Evolutionary conservation across 2,113 vertebrate genomes (phyloP), one percentile per base, ranked within the genome.

Genomic region (Lepisosteus oculatus): DNA sequence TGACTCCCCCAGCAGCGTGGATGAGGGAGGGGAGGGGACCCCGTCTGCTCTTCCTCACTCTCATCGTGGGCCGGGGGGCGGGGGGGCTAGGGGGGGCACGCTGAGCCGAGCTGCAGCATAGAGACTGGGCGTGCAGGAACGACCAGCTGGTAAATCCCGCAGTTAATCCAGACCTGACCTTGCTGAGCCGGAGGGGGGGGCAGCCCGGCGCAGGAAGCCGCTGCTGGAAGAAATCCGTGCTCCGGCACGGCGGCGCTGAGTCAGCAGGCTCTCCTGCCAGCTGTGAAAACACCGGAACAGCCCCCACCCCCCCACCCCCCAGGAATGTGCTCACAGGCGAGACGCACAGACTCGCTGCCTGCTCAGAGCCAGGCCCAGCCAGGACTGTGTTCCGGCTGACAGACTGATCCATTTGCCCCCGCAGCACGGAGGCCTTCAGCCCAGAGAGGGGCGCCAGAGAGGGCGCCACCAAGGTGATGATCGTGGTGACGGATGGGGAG

Each of bases 401-500:
- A 29, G 17, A 29, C 17, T 29, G 17, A 45, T n/a, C n/a, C 4
- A 13, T 61, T 64, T n/a, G 8, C 61, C 12, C 66, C 4, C 75
- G n/a, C 78, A 98, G 97, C 89, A 90, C 95, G 0, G 95, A 98
- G 76, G 95, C 95, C 0, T 99, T 99, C 87, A 97, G 94, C 47
- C 76, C 84, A 0, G 87, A 81, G 64, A 87, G 86, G 0, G 95
- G 95, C 0, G 95, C 94, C 0, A 89, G 97, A 41, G 90, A 93
- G 0, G 95, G 93, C 0, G 97, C 97, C 73, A 87, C 89, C 4
- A 93, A 95, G 56, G 90, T 99, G 68, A 92, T 99, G 90, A 95
- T 99, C 1, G 96, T 99, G 14, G 95, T 99, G 81, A 99, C 97
- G 0, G 97, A 99, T 0, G 97, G 96, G 1, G 97, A 99, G 75